A percentile compares a stretch with the other conserved stretches of the same genome.
Conservation (phyloP, 2,888 invertebrate species). For the Tanaodytes sp. region DNA sequence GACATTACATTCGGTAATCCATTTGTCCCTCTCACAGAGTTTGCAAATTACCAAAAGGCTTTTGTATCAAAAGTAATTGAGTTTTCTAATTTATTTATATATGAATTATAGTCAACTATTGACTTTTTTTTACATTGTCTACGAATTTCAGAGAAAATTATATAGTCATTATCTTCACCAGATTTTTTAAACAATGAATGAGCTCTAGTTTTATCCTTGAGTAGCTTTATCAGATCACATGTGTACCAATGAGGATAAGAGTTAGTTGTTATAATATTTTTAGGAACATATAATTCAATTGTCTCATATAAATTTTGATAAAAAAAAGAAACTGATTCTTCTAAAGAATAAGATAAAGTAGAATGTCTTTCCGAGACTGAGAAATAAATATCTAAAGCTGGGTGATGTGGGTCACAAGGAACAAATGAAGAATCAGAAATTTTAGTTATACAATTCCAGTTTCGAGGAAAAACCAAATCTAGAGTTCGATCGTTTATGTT, state of each 20-base stretch:
- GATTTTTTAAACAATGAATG: neutral
- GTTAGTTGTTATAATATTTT: neutral
- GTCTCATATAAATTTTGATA: neutral
- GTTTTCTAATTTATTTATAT: neutral
- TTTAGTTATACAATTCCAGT: neutral
- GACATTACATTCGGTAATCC: conserved; percentile 17
- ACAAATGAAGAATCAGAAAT: neutral
- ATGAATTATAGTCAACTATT: neutral
- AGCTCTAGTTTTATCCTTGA: neutral
- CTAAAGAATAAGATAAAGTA: neutral
- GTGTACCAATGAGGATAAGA: conserved; percentile 1
- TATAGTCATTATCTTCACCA: neutral
- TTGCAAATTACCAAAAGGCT: conserved; percentile 12
- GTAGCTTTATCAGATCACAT: neutral
- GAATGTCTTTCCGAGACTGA: too few species aligned
- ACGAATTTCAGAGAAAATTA: neutral
- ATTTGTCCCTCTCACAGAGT: neutral
- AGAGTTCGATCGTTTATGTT: conserved; percentile 2
- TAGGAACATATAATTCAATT: conserved; percentile 2
- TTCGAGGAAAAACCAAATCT: conserved; percentile 4
- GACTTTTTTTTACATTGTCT: neutral
- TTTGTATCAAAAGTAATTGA: conserved; percentile 1
- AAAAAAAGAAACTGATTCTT: neutral
- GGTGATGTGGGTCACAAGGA: neutral
- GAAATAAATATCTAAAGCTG: neutral